A percentile compares a stretch with the other conserved stretches of the same genome.
Conservation (phyloP, 2,113 vertebrate genomes). For the Heliornis fulica region DNA sequence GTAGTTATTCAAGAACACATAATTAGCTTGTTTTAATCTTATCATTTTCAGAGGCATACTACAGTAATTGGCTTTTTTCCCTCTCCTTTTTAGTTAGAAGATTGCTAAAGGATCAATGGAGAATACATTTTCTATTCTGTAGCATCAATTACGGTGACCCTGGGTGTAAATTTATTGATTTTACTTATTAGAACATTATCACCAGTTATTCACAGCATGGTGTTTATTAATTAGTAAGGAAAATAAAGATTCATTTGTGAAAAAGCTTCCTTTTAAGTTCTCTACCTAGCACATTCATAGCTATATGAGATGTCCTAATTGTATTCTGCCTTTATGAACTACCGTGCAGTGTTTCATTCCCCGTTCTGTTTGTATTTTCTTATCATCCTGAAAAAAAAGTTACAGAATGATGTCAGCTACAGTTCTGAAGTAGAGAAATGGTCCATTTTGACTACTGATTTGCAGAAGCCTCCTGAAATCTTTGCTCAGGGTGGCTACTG, state of each 20-base stretch:
- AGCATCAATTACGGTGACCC: conserved; percentile 73
- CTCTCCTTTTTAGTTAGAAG: conserved; percentile 72
- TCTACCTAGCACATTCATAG: conserved; percentile 12
- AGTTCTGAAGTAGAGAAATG: not conserved
- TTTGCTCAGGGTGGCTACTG: not conserved
- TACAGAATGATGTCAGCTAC: not conserved
- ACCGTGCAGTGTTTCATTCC: not conserved
- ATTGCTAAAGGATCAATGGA: conserved; percentile 74
- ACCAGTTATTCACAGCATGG: conserved; percentile 75
- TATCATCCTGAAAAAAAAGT: not conserved
- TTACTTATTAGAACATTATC: conserved; percentile 77
- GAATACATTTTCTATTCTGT: conserved; percentile 66
- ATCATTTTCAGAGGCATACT: conserved; percentile 73
- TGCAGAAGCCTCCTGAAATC: not conserved
- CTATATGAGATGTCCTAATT: conserved; percentile 27
- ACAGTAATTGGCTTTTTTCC: conserved; percentile 76
- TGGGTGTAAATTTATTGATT: conserved; percentile 79
- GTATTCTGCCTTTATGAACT: conserved; percentile 19
- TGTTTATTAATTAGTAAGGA: conserved; percentile 76
- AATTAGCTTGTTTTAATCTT: conserved; percentile 81
- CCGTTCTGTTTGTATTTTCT: conserved; percentile 2
- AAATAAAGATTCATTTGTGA: conserved; percentile 71
- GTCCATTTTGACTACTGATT: not conserved
- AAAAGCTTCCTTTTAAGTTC: conserved; percentile 65
- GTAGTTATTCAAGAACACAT: conserved; percentile 73